These are phyloP conservation scores for Tachystola acroxantha DNA, from an alignment of 2,888 invertebrate species.

Conservation along the genomic window DNA sequence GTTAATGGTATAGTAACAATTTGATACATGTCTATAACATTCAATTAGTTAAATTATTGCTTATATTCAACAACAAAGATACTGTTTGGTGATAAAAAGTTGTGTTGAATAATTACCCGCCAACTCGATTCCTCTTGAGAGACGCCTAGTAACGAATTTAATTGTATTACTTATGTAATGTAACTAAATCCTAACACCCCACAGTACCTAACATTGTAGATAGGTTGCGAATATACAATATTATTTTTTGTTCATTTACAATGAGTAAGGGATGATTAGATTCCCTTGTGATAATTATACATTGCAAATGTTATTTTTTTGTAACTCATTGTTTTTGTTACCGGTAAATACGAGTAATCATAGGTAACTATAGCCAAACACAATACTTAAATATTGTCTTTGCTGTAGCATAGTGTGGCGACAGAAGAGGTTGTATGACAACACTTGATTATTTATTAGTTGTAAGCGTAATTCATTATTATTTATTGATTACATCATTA, in stretches of 20 bases:
- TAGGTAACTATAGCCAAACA: not conserved
- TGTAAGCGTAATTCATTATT: conserved; percentile 28
- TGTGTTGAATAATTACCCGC: too few relatives aligned
- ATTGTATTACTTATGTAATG: not conserved
- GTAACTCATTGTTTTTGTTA: not conserved
- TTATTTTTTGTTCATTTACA: conserved; percentile 11
- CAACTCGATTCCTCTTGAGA: too few relatives aligned
- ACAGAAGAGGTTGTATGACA: conserved; percentile 19
- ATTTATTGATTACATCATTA: conserved; percentile 41
- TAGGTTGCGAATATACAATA: conserved; percentile 12
- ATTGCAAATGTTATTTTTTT: not conserved
- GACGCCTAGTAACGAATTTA: too few relatives aligned
- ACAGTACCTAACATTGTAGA: conserved; percentile 5
- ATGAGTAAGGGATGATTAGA: conserved; percentile 8
- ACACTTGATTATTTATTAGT: conserved; percentile 16
- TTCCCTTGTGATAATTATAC: conserved; percentile 10
- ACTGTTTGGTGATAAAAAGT: too few relatives aligned
- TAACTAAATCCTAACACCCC: not conserved
- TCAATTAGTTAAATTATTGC: too few relatives aligned
- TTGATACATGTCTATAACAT: too few relatives aligned
- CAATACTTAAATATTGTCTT: too few relatives aligned
- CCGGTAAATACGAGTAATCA: not conserved
- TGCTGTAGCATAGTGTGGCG: too few relatives aligned
- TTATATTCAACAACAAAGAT: too few relatives aligned
- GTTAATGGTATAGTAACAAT: too few relatives aligned